phyloP scores from a whole-genome alignment of 2,113 vertebrate species.

The Porphyrio hochstetteri region DNA sequence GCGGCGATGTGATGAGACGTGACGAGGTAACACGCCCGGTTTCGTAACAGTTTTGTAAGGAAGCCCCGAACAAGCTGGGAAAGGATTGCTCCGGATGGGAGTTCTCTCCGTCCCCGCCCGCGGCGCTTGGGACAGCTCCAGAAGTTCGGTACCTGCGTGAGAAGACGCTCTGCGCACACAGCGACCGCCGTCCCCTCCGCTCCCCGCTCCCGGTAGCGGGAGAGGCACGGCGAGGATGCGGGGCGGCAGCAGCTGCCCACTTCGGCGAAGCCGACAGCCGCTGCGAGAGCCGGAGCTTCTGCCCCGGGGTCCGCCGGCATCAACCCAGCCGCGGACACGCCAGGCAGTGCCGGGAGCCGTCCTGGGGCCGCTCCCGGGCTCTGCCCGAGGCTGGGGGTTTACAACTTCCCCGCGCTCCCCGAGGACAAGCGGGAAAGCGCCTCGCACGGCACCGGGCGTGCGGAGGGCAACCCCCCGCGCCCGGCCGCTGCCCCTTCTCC shows the following conservation, averaged over 20 bases:
- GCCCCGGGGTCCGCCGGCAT: neutral
- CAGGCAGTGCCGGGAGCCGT: neutral
- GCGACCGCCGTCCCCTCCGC: neutral
- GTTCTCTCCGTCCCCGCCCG: neutral
- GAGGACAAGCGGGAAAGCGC: neutral
- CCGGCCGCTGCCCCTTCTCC: neutral
- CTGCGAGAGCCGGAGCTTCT: neutral
- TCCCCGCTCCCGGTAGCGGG: neutral
- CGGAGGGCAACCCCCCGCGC: neutral
- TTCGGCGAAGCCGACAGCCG: neutral
- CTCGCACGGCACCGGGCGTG: neutral
- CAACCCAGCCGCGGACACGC: neutral
- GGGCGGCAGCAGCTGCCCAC: neutral
- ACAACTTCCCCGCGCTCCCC: neutral
- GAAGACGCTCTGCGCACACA: accelerated
- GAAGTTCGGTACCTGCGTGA: neutral
- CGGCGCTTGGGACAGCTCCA: neutral
- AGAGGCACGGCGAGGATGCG: accelerated
- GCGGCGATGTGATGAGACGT: neutral
- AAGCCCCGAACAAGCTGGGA: accelerated
- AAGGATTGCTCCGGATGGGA: neutral
- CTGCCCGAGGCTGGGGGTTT: neutral
- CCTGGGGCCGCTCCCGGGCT: neutral
- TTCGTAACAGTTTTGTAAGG: neutral
- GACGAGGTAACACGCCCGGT: neutral